Conservation (phyloP, 1,140 invertebrate genomes). For the roundworm (Caenorhabditis elegans) region WBcel235 BX284605.5:11891001-11891500, state of each 20-base stretch:
- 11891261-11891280: neutral
- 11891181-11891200: too few species aligned
- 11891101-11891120: neutral
- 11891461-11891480: too few species aligned
- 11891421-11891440: too few species aligned
- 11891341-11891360: neutral
- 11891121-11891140: slow-evolving; percentile 15
- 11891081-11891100: slow-evolving; percentile 5
- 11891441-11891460: too few species aligned
- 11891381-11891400: too few species aligned
- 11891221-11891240: neutral
- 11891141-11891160: slow-evolving; percentile 1
- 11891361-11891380: too few species aligned
- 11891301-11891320: too few species aligned
- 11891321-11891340: neutral
- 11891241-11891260: neutral
- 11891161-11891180: neutral
- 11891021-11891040: slow-evolving; percentile 31
- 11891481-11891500: too few species aligned
- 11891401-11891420: too few species aligned
- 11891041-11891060: slow-evolving; percentile 42
- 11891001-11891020: neutral
- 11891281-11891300: neutral
- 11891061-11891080: slow-evolving; percentile 17
- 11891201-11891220: neutral